These are phyloP conservation scores for Latrodectus elegans DNA, from an alignment of 2,888 invertebrate species.

Conservation along the genomic window DNA sequence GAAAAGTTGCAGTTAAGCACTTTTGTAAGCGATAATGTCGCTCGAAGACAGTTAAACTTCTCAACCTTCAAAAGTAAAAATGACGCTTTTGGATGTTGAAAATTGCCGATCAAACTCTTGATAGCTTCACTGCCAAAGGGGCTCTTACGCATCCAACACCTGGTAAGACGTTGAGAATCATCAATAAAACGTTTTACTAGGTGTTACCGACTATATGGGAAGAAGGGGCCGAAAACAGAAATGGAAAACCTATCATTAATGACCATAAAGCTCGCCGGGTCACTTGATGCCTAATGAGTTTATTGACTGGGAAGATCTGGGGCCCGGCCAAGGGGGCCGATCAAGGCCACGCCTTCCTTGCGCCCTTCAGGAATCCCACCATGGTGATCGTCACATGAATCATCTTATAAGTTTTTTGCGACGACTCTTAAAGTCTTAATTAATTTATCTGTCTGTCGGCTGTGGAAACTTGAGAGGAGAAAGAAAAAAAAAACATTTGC, in stretches of 20 bases:
- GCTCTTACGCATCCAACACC: slow-evolving; percentile 7
- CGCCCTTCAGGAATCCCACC: slow-evolving; percentile 52
- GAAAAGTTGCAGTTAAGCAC: not conserved
- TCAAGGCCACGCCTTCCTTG: slow-evolving; percentile 55
- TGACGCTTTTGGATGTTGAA: not conserved
- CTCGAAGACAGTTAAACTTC: not conserved
- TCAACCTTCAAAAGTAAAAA: not conserved
- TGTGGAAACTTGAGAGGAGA: not conserved
- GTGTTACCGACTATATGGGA: slow-evolving; percentile 48
- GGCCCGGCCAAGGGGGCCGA: slow-evolving; percentile 62
- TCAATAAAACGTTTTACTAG: slow-evolving; percentile 67
- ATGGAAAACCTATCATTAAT: slow-evolving; percentile 67
- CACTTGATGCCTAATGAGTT: slow-evolving; percentile 65
- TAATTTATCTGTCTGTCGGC: slow-evolving; percentile 62
- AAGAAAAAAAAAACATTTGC: not conserved
- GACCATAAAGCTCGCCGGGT: slow-evolving; percentile 67
- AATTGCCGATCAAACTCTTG: not conserved
- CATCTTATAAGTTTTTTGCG: slow-evolving; percentile 25
- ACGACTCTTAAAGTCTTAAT: slow-evolving; percentile 46
- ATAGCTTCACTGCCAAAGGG: slow-evolving; percentile 3
- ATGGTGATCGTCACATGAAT: slow-evolving; percentile 27
- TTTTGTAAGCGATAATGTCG: not conserved
- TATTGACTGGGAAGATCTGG: slow-evolving; percentile 64
- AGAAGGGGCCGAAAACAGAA: slow-evolving; percentile 34
- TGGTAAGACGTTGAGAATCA: slow-evolving; percentile 27